phyloP scores from a whole-genome alignment of 1,140 invertebrate species.

The Chionoecetes opilio region DNA sequence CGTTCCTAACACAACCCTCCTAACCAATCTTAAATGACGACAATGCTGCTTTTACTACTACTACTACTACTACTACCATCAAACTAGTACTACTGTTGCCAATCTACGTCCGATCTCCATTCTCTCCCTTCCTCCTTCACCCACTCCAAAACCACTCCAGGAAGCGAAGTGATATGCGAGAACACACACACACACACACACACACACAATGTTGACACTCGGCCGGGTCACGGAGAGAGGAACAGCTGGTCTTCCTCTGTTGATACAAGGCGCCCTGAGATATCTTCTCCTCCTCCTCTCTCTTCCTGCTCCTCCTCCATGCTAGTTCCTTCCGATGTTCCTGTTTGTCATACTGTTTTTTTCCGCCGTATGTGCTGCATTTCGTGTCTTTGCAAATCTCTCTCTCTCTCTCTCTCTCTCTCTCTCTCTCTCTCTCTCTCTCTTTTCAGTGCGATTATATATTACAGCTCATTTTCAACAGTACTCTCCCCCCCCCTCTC shows the following conservation, averaged over 20 bases:
- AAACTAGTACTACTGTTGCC: no score
- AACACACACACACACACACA: background rate
- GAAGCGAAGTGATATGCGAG: no score
- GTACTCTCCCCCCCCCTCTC: slow-evolving; percentile 36
- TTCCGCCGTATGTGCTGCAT: background rate
- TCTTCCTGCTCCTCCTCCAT: background rate
- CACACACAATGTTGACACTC: slow-evolving; percentile 6
- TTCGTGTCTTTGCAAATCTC: background rate
- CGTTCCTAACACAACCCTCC: no score
- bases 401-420: background rate
- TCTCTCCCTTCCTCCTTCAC: background rate
- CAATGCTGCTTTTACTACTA: no score
- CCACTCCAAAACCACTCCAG: background rate
- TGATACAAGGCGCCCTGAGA: background rate
- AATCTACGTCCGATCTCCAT: no score
- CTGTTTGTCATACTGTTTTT: background rate
- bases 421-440: slow-evolving; percentile 28
- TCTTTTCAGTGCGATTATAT: background rate
- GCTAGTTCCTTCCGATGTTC: background rate
- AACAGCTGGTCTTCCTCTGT: background rate
- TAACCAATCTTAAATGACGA: no score
- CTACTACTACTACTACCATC: no score
- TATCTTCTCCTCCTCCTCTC: slow-evolving; percentile 3
- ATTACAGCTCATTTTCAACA: no score
- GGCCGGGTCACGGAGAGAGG: background rate